These are phyloP conservation scores for Andricus quercusramuli DNA, from an alignment of 2,888 invertebrate genomes.

Conservation along the genomic window DNA sequence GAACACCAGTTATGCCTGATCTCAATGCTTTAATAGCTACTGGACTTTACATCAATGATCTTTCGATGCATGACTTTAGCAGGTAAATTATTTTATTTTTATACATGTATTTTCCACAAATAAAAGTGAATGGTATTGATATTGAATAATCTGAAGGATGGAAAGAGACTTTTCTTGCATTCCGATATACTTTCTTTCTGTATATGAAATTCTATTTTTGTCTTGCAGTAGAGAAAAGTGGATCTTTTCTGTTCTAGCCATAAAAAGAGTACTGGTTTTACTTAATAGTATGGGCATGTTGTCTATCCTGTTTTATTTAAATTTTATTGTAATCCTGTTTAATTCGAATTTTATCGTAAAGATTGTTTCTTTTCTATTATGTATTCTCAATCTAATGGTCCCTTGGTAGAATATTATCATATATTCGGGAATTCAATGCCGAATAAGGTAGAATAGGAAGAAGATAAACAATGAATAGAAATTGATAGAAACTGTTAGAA, in stretches of 20 bases:
- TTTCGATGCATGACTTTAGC: constrained; percentile 99
- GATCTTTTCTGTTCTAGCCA: not conserved
- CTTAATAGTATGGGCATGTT: not conserved
- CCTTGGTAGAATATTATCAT: too few relatives aligned
- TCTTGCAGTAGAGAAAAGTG: not conserved
- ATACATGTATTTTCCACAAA: not conserved
- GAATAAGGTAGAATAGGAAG: too few relatives aligned
- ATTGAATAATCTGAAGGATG: too few relatives aligned
- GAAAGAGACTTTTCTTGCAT: not conserved
- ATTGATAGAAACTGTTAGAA: too few relatives aligned
- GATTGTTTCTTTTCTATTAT: too few relatives aligned
- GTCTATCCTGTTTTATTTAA: not conserved
- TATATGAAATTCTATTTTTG: not conserved
- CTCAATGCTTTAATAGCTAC: constrained; percentile 94
- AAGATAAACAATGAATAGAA: too few relatives aligned
- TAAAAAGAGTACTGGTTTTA: not conserved
- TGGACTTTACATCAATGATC: constrained; percentile 97
- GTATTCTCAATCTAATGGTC: too few relatives aligned
- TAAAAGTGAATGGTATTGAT: too few relatives aligned
- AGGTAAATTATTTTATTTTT: constrained; percentile 80
- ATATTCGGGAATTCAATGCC: too few relatives aligned
- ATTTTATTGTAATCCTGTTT: not conserved
- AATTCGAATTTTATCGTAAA: not conserved
- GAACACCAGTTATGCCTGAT: constrained; percentile 97
- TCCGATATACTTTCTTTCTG: not conserved